Conservation (phyloP, 2,888 invertebrate species). For the Matsumyia berberina region DNA sequence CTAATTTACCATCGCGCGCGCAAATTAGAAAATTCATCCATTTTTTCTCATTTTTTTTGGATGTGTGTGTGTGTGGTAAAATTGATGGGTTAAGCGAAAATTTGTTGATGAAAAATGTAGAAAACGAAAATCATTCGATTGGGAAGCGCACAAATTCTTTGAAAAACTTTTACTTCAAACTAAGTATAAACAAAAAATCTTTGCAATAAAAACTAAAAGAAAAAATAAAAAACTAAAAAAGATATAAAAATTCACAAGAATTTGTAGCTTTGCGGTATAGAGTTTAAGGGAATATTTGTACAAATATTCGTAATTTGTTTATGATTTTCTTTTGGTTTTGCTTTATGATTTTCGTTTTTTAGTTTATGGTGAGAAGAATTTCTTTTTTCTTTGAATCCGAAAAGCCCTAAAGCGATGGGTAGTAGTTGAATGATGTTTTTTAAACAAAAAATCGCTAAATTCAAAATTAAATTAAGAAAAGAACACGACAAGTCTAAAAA, state of each 20-base stretch:
- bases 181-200: conserved; percentile 9
- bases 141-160: conserved; percentile 61
- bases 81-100: conserved; percentile 31
- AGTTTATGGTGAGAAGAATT: conserved; percentile 22
- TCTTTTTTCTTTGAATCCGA: conserved; percentile 3
- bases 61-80: no score
- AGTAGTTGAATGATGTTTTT: conserved; percentile 27
- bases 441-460: conserved; percentile 7
- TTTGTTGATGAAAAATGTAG: conserved; percentile 18
- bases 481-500: conserved; percentile 16
- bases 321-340: conserved; percentile 17
- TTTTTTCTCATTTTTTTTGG: conserved; percentile 21
- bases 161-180: conserved; percentile 71
- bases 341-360: conserved; percentile 67
- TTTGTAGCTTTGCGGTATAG: conserved; percentile 48
- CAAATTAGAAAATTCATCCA: conserved; percentile 82
- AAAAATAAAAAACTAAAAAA: conserved; percentile 40
- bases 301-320: neutral
- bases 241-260: conserved; percentile 74
- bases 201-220: neutral
- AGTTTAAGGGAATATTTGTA: neutral
- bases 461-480: conserved; percentile 33
- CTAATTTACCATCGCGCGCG: conserved; percentile 82
- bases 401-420: conserved; percentile 24
- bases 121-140: conserved; percentile 68